A percentile compares a stretch with the other conserved stretches of the same genome.
Conservation (phyloP, 2,113 vertebrate species). For the Gulo gulo region DNA sequence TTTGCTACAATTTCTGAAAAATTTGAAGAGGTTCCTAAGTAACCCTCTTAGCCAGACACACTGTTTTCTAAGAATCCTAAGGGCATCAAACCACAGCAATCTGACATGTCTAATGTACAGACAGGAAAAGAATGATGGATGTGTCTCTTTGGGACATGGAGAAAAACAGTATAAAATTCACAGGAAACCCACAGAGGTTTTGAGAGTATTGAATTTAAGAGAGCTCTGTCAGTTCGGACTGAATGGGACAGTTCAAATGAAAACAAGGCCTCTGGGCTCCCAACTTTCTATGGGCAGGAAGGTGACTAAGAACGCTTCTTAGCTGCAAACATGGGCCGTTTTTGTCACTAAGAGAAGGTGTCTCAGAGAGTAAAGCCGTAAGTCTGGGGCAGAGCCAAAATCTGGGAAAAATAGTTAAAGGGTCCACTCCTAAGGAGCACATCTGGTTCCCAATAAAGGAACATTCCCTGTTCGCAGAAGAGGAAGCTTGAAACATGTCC, state of each 20-base stretch:
- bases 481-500: neutral
- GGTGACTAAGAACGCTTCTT: neutral
- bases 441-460: neutral
- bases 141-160: neutral
- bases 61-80: neutral
- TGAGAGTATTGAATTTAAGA: neutral
- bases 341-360: neutral
- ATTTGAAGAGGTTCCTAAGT: neutral
- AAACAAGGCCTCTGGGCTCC: neutral
- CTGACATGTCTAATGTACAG: neutral
- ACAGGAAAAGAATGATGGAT: neutral
- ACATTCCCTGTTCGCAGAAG: neutral
- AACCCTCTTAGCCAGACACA: neutral
- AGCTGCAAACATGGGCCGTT: neutral
- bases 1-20: neutral
- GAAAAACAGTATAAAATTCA: neutral
- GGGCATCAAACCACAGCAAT: neutral
- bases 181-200: neutral
- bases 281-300: neutral
- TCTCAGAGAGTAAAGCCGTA: neutral
- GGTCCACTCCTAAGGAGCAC: neutral
- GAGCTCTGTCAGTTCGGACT: neutral
- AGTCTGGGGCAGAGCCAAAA: neutral
- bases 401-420: neutral
- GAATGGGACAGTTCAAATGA: neutral